A percentile compares a stretch with the other conserved stretches of the same genome.
Conservation (phyloP, 1,140 invertebrate species). For the Sminthurides bifidus region DNA sequence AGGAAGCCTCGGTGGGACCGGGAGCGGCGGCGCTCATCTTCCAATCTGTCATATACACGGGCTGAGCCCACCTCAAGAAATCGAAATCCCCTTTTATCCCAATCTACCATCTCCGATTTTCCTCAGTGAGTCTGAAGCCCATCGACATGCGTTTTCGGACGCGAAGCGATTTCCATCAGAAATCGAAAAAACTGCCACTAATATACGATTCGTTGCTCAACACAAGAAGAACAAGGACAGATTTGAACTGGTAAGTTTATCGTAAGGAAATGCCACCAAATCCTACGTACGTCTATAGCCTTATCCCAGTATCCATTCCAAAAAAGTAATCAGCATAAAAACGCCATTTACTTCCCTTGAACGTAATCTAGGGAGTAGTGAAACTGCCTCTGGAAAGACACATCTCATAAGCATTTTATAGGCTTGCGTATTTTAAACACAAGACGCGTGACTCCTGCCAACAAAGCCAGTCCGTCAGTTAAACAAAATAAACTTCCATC, state of each 20-base stretch:
- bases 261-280: not conserved
- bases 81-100: slow-evolving; percentile 30
- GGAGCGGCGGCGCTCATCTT: slow-evolving; percentile 45
- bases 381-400: not conserved
- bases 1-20: slow-evolving; percentile 10
- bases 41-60: slow-evolving; percentile 32
- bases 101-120: slow-evolving; percentile 30
- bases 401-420: not conserved
- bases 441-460: too few relatives aligned
- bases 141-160: slow-evolving; percentile 26
- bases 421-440: not conserved
- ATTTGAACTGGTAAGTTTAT: slow-evolving; percentile 69
- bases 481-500: too few relatives aligned
- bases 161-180: slow-evolving; percentile 25
- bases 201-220: slow-evolving; percentile 70
- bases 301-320: not conserved
- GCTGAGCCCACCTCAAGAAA: slow-evolving; percentile 38
- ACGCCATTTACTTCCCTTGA: not conserved
- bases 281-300: not conserved
- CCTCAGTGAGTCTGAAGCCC: slow-evolving; percentile 30
- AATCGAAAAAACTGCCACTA: slow-evolving; percentile 32
- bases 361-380: not conserved
- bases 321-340: not conserved
- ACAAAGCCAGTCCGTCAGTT: too few relatives aligned
- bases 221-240: slow-evolving; percentile 88